A percentile compares a stretch with the other conserved stretches of the same genome.
phyloP scores from a whole-genome alignment of 2,113 vertebrate genomes.

The Lutjanus erythropterus region DNA sequence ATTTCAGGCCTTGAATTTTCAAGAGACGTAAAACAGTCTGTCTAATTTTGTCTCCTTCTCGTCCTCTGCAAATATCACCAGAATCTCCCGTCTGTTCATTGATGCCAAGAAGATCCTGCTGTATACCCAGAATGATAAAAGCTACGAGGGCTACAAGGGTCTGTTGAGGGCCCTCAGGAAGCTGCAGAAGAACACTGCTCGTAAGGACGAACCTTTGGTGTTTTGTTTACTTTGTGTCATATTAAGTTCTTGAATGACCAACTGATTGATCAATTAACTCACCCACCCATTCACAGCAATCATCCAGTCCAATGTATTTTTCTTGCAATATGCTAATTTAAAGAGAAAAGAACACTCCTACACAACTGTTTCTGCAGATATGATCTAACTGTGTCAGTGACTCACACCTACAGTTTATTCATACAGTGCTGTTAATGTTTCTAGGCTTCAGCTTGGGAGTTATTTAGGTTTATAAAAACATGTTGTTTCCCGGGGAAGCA shows the following conservation, averaged over 20 bases:
- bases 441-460: neutral
- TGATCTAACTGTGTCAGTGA: neutral
- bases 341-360: neutral
- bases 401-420: conserved; percentile 10
- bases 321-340: neutral
- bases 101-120: conserved; percentile 94
- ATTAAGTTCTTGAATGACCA: neutral
- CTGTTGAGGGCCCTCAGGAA: conserved; percentile 86
- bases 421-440: neutral
- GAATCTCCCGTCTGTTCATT: conserved; percentile 84
- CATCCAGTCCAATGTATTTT: neutral
- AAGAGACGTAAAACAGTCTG: neutral
- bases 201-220: conserved; percentile 80
- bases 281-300: neutral
- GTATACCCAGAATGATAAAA: conserved; percentile 93
- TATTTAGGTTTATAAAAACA: neutral
- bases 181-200: conserved; percentile 85
- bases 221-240: neutral
- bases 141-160: conserved; percentile 84
- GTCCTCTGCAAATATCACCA: conserved; percentile 37
- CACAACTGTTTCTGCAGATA: neutral
- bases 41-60: neutral
- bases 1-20: neutral
- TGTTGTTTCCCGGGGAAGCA: neutral
- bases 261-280: conserved; percentile 4